Conservation (phyloP, 2,888 invertebrate genomes). For the Phyto melanocephala region DNA sequence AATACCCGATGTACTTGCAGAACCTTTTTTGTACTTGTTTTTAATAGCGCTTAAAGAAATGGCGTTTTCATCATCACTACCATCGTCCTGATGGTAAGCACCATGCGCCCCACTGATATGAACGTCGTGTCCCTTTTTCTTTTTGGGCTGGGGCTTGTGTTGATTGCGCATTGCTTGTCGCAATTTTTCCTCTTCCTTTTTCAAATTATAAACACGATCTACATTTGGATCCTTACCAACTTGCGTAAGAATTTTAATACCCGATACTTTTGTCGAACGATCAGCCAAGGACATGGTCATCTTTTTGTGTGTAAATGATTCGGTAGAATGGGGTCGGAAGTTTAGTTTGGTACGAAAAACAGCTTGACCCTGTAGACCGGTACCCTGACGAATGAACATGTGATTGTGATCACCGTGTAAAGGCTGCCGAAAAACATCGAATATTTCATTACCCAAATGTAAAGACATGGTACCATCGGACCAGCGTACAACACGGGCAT, state of each 20-base stretch:
- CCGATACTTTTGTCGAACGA: slow-evolving; percentile 93
- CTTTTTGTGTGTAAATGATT: slow-evolving; percentile 99
- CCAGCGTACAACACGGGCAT: slow-evolving; percentile 97
- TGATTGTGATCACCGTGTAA: slow-evolving; percentile 98
- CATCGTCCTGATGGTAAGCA: slow-evolving; percentile 83
- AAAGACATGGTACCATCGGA: slow-evolving; percentile 98
- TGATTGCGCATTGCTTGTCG: slow-evolving; percentile 89
- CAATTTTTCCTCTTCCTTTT: slow-evolving; percentile 98
- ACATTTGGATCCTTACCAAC: slow-evolving; percentile 91
- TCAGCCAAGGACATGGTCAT: slow-evolving; percentile 99
- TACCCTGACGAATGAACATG: slow-evolving; percentile 93
- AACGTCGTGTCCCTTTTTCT: slow-evolving; percentile 76
- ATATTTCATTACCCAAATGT: slow-evolving; percentile 97
- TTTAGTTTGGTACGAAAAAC: slow-evolving; percentile 97
- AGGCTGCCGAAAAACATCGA: slow-evolving; percentile 97
- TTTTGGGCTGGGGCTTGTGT: slow-evolving; percentile 80
- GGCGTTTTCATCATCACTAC: slow-evolving; percentile 95
- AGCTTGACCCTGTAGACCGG: slow-evolving; percentile 97
- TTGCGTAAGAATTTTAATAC: slow-evolving; percentile 96
- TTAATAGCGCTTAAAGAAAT: slow-evolving; percentile 97
- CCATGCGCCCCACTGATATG: slow-evolving; percentile 76
- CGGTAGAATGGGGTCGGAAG: slow-evolving; percentile 98
- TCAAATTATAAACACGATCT: slow-evolving; percentile 92
- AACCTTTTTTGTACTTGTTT: slow-evolving; percentile 89
- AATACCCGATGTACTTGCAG: slow-evolving; percentile 9